These are phyloP conservation scores for Papilio protenor DNA, from an alignment of 2,888 invertebrate species.

Conservation along the genomic window DNA sequence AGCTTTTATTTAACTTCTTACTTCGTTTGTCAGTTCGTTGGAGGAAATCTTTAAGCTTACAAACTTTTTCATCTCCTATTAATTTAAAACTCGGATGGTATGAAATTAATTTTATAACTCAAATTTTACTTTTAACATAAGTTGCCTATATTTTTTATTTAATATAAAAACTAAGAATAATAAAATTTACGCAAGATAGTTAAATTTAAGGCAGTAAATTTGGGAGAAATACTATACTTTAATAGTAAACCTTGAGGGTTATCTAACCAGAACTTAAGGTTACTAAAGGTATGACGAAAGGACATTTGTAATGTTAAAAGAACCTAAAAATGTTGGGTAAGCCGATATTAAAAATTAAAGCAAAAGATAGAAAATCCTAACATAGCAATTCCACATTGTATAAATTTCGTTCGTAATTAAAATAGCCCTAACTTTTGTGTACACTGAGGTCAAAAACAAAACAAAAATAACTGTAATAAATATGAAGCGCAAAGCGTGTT, in stretches of 20 bases:
- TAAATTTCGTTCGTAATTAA: neutral
- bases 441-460: neutral
- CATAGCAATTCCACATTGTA: neutral
- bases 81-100: conserved; percentile 15
- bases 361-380: neutral
- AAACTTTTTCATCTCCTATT: conserved; percentile 23
- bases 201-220: neutral
- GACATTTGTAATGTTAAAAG: neutral
- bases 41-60: conserved; percentile 16
- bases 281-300: neutral
- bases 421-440: neutral
- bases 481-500: conserved; percentile 53
- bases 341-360: neutral
- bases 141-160: neutral
- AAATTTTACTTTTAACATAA: conserved; percentile 5
- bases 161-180: neutral
- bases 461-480: conserved; percentile 41
- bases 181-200: neutral
- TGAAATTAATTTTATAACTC: conserved; percentile 17
- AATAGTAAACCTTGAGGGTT: neutral
- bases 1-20: conserved; percentile 33
- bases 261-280: neutral
- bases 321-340: neutral
- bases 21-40: conserved; percentile 22
- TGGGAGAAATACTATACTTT: too few species aligned